Conservation (phyloP, 1,140 invertebrate species). For the Stegodyphus dumicola region DNA sequence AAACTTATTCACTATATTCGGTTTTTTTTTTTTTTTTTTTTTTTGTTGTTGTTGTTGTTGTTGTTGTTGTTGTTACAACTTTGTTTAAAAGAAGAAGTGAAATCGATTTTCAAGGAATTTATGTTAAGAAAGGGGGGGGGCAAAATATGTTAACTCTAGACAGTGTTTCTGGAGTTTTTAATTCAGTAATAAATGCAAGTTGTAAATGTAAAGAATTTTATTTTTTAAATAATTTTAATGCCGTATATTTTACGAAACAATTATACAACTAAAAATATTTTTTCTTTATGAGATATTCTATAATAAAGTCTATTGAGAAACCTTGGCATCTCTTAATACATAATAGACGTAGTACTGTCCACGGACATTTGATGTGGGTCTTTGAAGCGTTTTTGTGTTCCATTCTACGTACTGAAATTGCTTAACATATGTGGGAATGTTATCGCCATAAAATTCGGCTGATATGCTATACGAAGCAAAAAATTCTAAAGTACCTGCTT, state of each 20-base stretch:
- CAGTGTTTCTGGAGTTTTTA: too few species aligned
- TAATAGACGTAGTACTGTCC: slow-evolving; percentile 12
- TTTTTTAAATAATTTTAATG: slow-evolving; percentile 7
- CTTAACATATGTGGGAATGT: neutral
- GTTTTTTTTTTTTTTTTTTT: too few species aligned
- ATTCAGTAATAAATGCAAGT: too few species aligned
- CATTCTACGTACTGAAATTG: neutral
- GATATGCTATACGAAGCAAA: neutral
- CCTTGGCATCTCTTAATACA: neutral
- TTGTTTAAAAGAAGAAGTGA: too few species aligned
- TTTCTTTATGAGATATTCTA: neutral
- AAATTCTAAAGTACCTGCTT: neutral
- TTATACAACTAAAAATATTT: slow-evolving; percentile 1
- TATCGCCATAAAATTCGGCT: neutral
- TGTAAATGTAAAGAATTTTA: too few species aligned
- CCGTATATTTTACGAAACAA: neutral
- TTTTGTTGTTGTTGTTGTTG: too few species aligned
- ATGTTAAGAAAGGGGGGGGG: too few species aligned
- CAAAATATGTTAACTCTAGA: too few species aligned
- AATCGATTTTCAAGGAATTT: too few species aligned
- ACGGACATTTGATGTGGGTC: neutral
- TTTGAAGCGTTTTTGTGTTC: neutral
- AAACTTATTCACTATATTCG: too few species aligned
- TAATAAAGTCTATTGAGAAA: neutral
- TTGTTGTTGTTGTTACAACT: too few species aligned